Evolutionary conservation across 2,888 invertebrate species (phyloP), one percentile per base, ranked within the genome.

Genomic region (Geophilus truncorum): DNA sequence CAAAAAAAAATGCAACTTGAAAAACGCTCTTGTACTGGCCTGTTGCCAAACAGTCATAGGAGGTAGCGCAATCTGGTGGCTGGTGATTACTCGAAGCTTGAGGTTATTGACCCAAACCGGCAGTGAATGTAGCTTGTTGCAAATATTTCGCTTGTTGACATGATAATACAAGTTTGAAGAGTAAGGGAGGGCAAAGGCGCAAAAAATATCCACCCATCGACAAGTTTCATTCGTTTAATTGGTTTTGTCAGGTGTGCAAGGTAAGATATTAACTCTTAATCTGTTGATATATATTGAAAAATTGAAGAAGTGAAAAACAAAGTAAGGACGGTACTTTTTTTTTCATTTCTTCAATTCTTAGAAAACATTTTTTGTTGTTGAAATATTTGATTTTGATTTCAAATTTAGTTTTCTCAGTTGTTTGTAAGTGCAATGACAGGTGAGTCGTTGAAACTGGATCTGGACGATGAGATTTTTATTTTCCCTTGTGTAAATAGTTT

Each of bases 31-130:
- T 77, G 21, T 9, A 77, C 45, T 51, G 40, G 78, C 78, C 78
- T 40, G 23, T 12, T 51, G 78, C 78, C 78, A 78, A 23, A 18
- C 25, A n/a, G 21, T 40, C 78, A 25, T 51, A 78, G 78, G 78
- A 78, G 78, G 78, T 78, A 45, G 78, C 78, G 78, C 40, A 34
- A 36, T 78, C 78, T 45, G 51, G 78, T 51, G 78, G 78, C 45
- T 28, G 78, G 28, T 45, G 78, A 78, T 78, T 78, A 78, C 45
- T 78, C 40, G 78, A 34, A 78, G 23, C 78, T 78, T 78, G 78
- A 78, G 78, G 78, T 36, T 78, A 78, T 78, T 78, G 78, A 78
- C 78, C 78, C 40, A 78, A 78, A 51, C 78, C 78, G 78, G 78
- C 78, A 78, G 78, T 78, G 78, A 70, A 70, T 70, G 70, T 70